Conservation (phyloP, 2,113 vertebrate species). For the Odocoileus hemionus region DNA sequence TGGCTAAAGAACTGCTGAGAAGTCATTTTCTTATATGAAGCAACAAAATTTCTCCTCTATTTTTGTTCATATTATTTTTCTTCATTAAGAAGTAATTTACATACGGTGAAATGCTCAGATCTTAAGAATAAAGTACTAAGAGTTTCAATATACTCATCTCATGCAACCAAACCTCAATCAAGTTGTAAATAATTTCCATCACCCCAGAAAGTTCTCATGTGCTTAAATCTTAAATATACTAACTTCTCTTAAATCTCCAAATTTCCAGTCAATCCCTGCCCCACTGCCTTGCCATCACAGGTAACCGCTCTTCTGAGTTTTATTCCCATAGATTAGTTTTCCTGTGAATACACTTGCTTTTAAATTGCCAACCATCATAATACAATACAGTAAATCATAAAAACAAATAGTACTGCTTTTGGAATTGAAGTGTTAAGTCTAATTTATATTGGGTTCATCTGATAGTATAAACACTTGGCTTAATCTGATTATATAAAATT, state of each 20-base stretch:
- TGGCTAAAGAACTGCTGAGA: background rate
- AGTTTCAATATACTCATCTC: background rate
- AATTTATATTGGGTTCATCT: background rate
- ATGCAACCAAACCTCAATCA: background rate
- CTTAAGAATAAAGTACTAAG: background rate
- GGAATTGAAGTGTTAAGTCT: background rate
- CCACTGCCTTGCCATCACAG: background rate
- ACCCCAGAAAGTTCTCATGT: background rate
- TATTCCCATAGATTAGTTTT: background rate
- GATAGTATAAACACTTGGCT: background rate
- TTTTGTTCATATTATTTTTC: background rate
- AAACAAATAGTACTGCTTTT: background rate
- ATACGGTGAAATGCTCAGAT: background rate
- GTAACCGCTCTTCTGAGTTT: background rate
- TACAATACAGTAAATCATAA: background rate
- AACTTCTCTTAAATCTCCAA: background rate
- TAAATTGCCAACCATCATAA: background rate
- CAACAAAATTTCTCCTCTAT: background rate
- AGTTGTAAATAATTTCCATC: background rate
- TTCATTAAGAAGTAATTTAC: background rate
- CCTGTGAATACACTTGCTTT: background rate
- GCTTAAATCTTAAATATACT: background rate
- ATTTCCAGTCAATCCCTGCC: background rate
- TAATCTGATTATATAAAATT: background rate
- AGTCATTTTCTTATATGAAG: background rate